Evolutionary conservation across 2,797 vertebrate genomes (phyloP), one percentile per base, ranked within the genome.

Genomic region (Melanotaenia nigrans): DNA sequence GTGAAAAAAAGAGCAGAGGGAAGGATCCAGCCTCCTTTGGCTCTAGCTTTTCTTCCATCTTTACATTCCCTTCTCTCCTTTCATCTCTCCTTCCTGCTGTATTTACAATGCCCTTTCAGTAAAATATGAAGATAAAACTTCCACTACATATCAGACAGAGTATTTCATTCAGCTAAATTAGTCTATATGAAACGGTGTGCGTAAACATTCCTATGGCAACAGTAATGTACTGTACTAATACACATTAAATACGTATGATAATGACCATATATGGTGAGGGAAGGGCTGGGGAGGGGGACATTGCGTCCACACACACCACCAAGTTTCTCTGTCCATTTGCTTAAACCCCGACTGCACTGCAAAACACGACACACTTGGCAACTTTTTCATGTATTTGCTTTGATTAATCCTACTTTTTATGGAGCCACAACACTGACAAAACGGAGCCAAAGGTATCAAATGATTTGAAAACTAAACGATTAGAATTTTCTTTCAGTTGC

Each of bases 161-260:
- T 90, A 69, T 47, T 89, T 85, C 90, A 89, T 81, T 91, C 85
- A 79, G 83, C 76, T 66, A 80, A 89, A 84, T 92, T 91, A 92
- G 78, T 93, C 91, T 93, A 94, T 93, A 93, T 90, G 93, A 92
- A 91, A 93, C 79, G 83, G 88, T 79, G 86, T 75, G 91, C 93
- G 92, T 89, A 92, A 73, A 92, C 94, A 93, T 95, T 96, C 94
- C 95, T 94, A 96, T 95, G 95, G 95, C 93, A 90, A 97, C 96
- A 98, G 97, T 98, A 98, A 97, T 98, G 96, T 97, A 97, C 96
- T 97, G 97, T 97, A 97, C 95, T 95, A 96, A 95, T 92, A 95
- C 95, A 96, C 93, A 93, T 92, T 95, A 92, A 93, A 92, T 91
- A 95, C 91, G 84, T 86, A 94, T 83, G 94, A 92, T 93, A 71